Evolutionary conservation across 1,140 invertebrate species (phyloP).

Genomic region (Drosophila dunni): DNA sequence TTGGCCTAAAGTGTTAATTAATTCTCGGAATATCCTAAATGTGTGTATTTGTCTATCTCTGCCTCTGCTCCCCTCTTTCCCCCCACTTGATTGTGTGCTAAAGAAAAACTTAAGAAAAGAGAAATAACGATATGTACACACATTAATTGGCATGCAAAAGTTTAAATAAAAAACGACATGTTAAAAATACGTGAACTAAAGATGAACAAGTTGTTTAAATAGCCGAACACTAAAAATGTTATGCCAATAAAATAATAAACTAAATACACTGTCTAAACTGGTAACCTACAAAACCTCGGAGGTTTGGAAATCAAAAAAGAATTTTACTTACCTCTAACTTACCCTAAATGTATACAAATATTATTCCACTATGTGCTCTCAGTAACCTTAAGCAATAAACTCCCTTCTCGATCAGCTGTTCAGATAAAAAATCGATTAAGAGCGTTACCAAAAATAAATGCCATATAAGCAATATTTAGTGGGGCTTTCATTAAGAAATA

Average conservation of each 20-base stretch:
- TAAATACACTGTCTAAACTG: no score
- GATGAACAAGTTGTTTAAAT: background rate
- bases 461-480: constrained; percentile 42
- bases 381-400: no score
- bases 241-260: no score
- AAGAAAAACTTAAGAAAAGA: constrained; percentile 27
- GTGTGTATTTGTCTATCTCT: constrained; percentile 20
- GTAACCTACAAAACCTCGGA: background rate
- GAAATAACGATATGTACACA: constrained; percentile 31
- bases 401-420: constrained; percentile 10
- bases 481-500: constrained; percentile 61
- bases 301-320: background rate
- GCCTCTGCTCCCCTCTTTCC: background rate
- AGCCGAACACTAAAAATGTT: no score
- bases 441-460: constrained; percentile 51
- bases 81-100: background rate
- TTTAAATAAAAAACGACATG: background rate
- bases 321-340: background rate
- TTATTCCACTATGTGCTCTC: no score
- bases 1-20: constrained; percentile 80
- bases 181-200: background rate
- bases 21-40: constrained; percentile 76
- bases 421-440: constrained; percentile 71
- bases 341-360: no score
- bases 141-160: constrained; percentile 12